These are phyloP conservation scores for Popillia japonica DNA, from an alignment of 1,140 invertebrate species.

Conservation along the genomic window DNA sequence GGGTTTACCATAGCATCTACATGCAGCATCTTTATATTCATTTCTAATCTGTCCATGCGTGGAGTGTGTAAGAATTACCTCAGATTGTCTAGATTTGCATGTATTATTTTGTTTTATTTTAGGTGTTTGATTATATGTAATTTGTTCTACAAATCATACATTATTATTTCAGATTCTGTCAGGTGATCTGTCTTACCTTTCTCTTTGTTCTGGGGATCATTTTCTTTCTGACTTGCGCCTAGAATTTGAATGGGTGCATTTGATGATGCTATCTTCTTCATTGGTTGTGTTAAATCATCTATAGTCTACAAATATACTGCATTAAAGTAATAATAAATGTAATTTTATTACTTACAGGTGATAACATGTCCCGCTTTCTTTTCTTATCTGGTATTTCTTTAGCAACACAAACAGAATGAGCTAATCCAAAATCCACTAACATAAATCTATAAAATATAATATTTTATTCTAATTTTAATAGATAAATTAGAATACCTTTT, in stretches of 20 bases:
- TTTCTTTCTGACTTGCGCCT: constrained; percentile 28
- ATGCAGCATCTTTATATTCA: constrained; percentile 50
- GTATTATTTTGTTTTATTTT: neutral
- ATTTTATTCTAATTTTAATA: neutral
- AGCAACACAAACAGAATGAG: constrained; percentile 65
- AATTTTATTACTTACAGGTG: constrained; percentile 38
- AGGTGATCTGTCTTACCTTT: neutral
- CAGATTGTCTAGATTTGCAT: neutral
- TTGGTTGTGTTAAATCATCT: neutral
- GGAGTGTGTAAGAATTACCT: neutral
- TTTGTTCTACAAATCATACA: neutral
- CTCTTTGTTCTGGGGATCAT: constrained; percentile 20
- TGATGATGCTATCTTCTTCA: constrained; percentile 3
- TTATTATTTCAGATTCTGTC: no score
- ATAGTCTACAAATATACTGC: neutral
- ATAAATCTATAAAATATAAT: constrained; percentile 61
- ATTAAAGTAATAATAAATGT: constrained; percentile 1
- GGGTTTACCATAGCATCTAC: constrained; percentile 71
- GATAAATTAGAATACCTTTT: constrained; percentile 65
- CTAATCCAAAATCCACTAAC: constrained; percentile 90
- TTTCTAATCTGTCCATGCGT: neutral
- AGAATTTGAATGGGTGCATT: neutral
- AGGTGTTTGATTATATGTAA: neutral
- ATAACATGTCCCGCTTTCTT: constrained; percentile 36
- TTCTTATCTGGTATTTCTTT: constrained; percentile 15